Evolutionary conservation across 64 coral and sea anemone species (phyloP), one percentile per base, ranked within the genome.

Genomic region (Astreopora myriophthalma): DNA sequence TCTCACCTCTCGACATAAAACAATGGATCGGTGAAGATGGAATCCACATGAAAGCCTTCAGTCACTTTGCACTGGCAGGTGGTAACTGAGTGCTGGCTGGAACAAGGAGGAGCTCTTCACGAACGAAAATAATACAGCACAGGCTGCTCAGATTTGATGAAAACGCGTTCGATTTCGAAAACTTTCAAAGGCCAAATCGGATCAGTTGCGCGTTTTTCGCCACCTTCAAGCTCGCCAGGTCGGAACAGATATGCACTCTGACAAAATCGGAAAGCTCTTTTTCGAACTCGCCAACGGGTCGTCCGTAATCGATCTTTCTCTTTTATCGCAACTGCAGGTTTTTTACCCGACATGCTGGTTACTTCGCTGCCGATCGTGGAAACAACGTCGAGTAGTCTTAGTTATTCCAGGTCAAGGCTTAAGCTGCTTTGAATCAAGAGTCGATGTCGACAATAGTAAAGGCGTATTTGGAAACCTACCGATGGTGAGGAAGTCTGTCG

Each of bases 221-320:
- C 82, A 16, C 82, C 82, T 67, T 86, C 60, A 3, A 86, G 34
- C 19, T 86, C n/a, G n/a, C n/a, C n/a, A n/a, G n/a, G n/a, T n/a
- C n/a, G 34, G 4, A 8, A 40, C n/a, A 76, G n/a, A 76, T 76
- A 46, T 22, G 13, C 16, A 76, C 74, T 27, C 10, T 26, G 1
- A 6, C 37, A 19, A 30, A 10, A 20, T 11, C 14, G 42, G 34
- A 9, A 37, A 40, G 9, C 22, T 80, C 49, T 71, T 26, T 28
- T 82, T n/a, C n/a, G n/a, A n/a, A n/a, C n/a, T 71, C 9, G 0
- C 92, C 85, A 73, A 94, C 65, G 62, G 75, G 76, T 1, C 92
- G 29, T 3, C 65, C 65, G 31, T 76, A 30, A 73, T 5, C 76
- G 8, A 0, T 1, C 17, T 34, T n/a, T 71, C 0, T 23, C 10